A percentile compares a stretch with the other conserved stretches of the same genome.
Evolutionary conservation across 2,113 vertebrate species (phyloP).

Genomic region (Lamprotornis superbus): DNA sequence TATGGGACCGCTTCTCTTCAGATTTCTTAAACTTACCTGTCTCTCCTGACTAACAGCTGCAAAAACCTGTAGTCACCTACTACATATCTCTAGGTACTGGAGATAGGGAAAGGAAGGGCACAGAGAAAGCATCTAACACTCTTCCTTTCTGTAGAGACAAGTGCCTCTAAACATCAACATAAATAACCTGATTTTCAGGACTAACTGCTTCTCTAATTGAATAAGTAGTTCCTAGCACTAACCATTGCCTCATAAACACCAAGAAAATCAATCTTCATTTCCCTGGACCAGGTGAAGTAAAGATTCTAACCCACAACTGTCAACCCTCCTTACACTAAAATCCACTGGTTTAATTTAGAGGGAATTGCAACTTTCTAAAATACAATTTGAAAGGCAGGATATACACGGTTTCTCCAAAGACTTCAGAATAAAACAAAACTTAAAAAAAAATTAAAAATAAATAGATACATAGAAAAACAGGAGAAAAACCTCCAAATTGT

Average conservation of each 20-base stretch:
- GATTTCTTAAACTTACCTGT: not conserved
- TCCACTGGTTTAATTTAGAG: not conserved
- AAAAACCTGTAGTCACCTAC: not conserved
- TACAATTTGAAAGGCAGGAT: not conserved
- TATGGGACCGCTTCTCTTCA: not conserved
- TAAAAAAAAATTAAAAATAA: too few species aligned
- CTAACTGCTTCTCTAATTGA: not conserved
- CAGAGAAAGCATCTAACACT: not conserved
- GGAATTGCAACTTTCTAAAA: not conserved
- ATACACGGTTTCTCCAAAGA: not conserved
- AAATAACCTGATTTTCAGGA: not conserved
- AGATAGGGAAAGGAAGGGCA: not conserved
- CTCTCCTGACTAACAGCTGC: not conserved
- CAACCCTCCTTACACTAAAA: not conserved
- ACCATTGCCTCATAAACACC: not conserved
- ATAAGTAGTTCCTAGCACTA: not conserved
- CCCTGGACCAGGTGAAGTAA: not conserved
- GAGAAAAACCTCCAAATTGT: rapidly evolving
- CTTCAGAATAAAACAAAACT: not conserved
- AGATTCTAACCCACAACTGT: not conserved
- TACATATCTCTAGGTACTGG: not conserved
- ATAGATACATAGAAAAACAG: rapidly evolving
- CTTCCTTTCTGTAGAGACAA: not conserved
- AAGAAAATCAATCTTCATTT: slow-evolving; percentile 1
- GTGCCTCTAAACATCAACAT: not conserved